Evolutionary conservation across 2,888 invertebrate genomes (phyloP), one percentile per base, ranked within the genome.

Genomic region (Stenotaenia linearis): DNA sequence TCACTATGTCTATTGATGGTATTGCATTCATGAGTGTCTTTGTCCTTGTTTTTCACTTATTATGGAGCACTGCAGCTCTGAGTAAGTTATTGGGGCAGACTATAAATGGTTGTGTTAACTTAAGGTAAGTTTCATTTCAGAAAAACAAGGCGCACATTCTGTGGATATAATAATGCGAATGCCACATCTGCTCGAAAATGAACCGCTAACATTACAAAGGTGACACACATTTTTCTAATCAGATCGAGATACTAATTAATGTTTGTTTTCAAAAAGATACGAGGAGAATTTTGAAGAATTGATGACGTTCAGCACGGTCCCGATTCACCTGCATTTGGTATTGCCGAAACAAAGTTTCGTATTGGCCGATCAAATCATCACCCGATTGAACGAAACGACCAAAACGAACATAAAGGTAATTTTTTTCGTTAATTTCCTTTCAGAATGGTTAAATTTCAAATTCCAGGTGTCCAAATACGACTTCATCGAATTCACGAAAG

Each of bases 391-490:
- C 28, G 21, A 50, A 50, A 78, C 77, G 15, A 25, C 28, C 40
- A 21, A 21, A 40, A 40, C 37, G 9, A 45, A 45, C 37, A 28
- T 28, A n/a, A 12, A 40, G 77, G 77, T 18, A 77, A 37, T 21
- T 75, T 30, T 23, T 2, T 3, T 1, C 37, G 18, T 35, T 76
- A n/a, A n/a, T n/a, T n/a, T n/a, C n/a, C n/a, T n/a, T n/a, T n/a
- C n/a, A n/a, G n/a, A n/a, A n/a, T n/a, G n/a, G n/a, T n/a, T n/a
- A n/a, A n/a, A n/a, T n/a, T n/a, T n/a, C n/a, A n/a, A n/a, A n/a
- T n/a, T 50, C 1, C 30, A 78, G 78, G 78, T 78, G 2, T 50
- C 78, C 12, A 78, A 78, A 32, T 78, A 78, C 23, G 78, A 56
- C 25, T 78, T 78, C n/a, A 1, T 28, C 28, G n/a, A 50, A 30